Evolutionary conservation across 2,797 vertebrate genomes (phyloP).

Genomic region (Lateolabrax maculatus): DNA sequence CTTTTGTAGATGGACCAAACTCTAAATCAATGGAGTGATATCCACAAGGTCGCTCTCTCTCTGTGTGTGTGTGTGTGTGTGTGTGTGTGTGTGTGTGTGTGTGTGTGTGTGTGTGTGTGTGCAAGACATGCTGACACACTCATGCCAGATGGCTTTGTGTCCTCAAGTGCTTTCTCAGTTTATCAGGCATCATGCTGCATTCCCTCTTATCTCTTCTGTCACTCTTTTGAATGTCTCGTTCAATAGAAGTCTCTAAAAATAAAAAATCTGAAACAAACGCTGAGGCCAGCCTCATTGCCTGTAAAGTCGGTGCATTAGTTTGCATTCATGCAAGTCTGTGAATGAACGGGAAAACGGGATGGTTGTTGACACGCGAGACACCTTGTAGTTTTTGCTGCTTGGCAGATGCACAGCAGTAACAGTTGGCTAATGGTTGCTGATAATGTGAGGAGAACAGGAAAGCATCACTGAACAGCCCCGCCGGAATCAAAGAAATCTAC

Average conservation of each 20-base stretch:
- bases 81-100: constrained; percentile 22
- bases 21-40: constrained; percentile 56
- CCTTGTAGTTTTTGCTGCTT: constrained; percentile 4
- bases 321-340: background rate
- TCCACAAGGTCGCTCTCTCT: constrained; percentile 34
- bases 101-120: constrained; percentile 10
- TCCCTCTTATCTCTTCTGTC: constrained; percentile 40
- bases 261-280: background rate
- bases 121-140: background rate
- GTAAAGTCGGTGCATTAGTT: constrained; percentile 5
- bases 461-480: background rate
- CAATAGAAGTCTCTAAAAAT: constrained; percentile 43
- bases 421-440: constrained; percentile 10
- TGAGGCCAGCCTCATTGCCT: constrained; percentile 11
- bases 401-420: constrained; percentile 8
- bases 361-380: background rate
- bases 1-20: constrained; percentile 54
- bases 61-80: constrained; percentile 17
- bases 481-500: background rate
- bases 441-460: background rate
- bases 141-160: constrained; percentile 34
- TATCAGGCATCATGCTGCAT: constrained; percentile 39
- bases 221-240: constrained; percentile 26
- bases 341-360: background rate
- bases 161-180: constrained; percentile 28